Conservation (phyloP, 30 jellyfish, hydroid and myxozoan genomes). For the Turritopsis rubra region DNA sequence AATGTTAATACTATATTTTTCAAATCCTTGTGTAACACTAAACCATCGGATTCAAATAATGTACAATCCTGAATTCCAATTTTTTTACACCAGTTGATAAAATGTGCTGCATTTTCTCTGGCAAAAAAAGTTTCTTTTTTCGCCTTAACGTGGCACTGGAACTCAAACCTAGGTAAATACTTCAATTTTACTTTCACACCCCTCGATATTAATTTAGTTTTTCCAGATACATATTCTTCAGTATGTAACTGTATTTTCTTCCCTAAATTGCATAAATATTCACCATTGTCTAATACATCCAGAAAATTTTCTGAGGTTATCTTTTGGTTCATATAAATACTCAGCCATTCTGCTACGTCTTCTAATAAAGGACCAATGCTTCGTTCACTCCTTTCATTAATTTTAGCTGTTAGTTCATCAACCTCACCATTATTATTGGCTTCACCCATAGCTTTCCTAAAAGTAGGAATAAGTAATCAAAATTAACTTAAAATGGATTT, state of each 20-base stretch:
- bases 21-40: conserved; percentile 55
- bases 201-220: background rate
- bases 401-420: conserved; percentile 45
- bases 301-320: conserved; percentile 43
- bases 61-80: conserved; percentile 66
- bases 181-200: conserved; percentile 13
- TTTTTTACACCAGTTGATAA: conserved; percentile 61
- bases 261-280: conserved; percentile 38
- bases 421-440: background rate
- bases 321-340: conserved; percentile 20
- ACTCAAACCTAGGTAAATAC: conserved; percentile 30
- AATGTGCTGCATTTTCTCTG: conserved; percentile 77
- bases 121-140: conserved; percentile 61
- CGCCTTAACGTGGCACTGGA: conserved; percentile 44
- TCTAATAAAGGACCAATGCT: conserved; percentile 56
- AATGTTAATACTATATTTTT: conserved; percentile 52
- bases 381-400: conserved; percentile 43
- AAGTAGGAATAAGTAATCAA: background rate
- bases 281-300: conserved; percentile 66
- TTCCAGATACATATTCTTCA: background rate
- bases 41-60: conserved; percentile 71
- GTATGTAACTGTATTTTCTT: conserved; percentile 30
- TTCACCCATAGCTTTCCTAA: background rate
- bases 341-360: conserved; percentile 77
- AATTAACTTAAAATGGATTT: too few species aligned